Evolutionary conservation across 2,888 invertebrate genomes (phyloP).

Genomic region (Drosophila yooni): DNA sequence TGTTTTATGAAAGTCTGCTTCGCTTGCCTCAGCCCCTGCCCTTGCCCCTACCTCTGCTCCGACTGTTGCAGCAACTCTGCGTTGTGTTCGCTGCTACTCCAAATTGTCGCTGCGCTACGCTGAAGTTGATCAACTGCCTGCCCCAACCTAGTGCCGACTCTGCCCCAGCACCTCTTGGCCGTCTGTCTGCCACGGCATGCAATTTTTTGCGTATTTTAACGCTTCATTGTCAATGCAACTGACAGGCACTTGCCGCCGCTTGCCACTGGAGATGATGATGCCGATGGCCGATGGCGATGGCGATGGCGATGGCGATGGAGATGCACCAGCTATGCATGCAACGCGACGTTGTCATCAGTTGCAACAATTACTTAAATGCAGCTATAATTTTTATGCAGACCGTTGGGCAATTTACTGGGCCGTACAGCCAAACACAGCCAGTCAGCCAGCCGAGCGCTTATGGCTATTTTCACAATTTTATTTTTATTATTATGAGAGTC

Average conservation of each 20-base stretch:
- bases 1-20: conserved; percentile 56
- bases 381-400: conserved; percentile 76
- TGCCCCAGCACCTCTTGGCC: conserved; percentile 3
- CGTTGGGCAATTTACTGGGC: conserved; percentile 54
- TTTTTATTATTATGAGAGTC: conserved; percentile 64
- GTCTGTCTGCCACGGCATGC: conserved; percentile 39
- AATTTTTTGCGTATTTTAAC: conserved; percentile 67
- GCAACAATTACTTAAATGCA: conserved; percentile 80
- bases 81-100: conserved; percentile 40
- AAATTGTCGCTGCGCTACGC: conserved; percentile 68
- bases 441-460: conserved; percentile 42
- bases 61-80: neutral
- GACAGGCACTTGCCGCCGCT: conserved; percentile 61
- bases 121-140: conserved; percentile 65
- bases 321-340: conserved; percentile 24
- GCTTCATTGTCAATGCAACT: conserved; percentile 69
- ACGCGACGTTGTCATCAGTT: conserved; percentile 70
- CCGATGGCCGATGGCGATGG: neutral
- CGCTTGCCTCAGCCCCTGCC: conserved; percentile 4
- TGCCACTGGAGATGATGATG: conserved; percentile 18
- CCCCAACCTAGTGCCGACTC: neutral
- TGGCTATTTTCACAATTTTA: conserved; percentile 65
- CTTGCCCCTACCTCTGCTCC: neutral
- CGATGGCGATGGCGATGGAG: conserved; percentile 25
- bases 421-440: conserved; percentile 8